Evolutionary conservation across 2,888 invertebrate species (phyloP), one percentile per base, ranked within the genome.

Genomic region (Xylocampa areola): DNA sequence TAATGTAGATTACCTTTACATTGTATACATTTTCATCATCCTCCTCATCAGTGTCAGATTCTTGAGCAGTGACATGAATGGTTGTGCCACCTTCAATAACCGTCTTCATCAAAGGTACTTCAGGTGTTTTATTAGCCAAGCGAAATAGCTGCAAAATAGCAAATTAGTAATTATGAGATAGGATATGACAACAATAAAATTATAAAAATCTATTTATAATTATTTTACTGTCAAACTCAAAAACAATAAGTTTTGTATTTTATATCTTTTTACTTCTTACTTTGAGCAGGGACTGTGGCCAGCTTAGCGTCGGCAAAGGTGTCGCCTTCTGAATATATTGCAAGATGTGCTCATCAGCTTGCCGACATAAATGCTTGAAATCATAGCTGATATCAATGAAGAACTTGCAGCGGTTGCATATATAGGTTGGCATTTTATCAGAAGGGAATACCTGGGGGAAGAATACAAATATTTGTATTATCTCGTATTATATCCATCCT

Each of bases 321-420:
- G 93, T 90, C 17, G 96, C 96, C 23, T 95, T 95, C 29, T 96
- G 94, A 17, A 96, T 92, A 82, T 94, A 97, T 55, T 96, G 95
- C 55, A 96, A 94, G 5, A 97, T 87, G 0, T 95, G 94, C 71
- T 96, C 96, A 81, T 97, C 97, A 0, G 96, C 96, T 79, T 95
- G 95, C 68, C 96, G 96, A 76, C 97, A 97, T 80, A 97, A 95
- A 57, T 96, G 95, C 81, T 97, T 97, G 76, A 96, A 97, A 49
- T 95, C 95, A 88, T 97, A 97, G 41, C 95, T 95, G 59, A 96
- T 92, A 55, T 96, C 95, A 80, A 97, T 95, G 68, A 96, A 95
- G 76, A 95, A 91, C 17, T 95, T 95, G 76, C 97, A 97, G 32
- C 94, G 94, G 30, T 91, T 94, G 81, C 97, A 97, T 60, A 97